Percentiles rank a stretch among this genome's conserved stretches.
Conservation (phyloP, 2,113 vertebrate genomes). For the Poeciliopsis turrubarensis region DNA sequence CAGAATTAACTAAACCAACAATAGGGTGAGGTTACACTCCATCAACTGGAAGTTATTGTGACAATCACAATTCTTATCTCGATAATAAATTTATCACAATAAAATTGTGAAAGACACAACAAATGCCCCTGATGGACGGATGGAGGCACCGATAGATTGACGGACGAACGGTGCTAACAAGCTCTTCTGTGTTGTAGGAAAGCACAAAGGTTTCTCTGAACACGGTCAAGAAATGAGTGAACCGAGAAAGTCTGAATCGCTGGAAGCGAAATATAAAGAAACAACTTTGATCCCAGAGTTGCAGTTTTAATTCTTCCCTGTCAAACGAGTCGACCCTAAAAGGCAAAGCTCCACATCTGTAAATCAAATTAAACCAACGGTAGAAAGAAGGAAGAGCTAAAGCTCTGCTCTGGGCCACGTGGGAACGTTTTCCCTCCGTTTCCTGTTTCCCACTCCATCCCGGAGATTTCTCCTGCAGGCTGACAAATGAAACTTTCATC, state of each 20-base stretch:
- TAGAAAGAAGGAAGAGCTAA: not conserved
- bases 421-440: constrained; percentile 2
- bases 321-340: not conserved
- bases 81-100: too few species aligned
- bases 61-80: too few species aligned
- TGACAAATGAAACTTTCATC: constrained; percentile 40
- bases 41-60: too few species aligned
- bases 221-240: not conserved
- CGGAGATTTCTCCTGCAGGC: constrained; percentile 29
- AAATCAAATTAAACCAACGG: not conserved
- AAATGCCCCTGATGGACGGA: too few species aligned
- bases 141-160: not conserved
- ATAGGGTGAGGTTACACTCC: too few species aligned
- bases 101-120: too few species aligned
- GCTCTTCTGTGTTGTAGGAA: too few species aligned
- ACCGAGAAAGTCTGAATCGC: not conserved
- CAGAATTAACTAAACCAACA: too few species aligned
- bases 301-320: not conserved
- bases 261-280: not conserved
- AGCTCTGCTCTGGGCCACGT: not conserved
- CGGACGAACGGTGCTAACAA: too few species aligned
- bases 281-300: not conserved
- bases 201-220: not conserved
- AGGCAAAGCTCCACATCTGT: not conserved
- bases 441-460: constrained; percentile 3